A percentile compares a stretch with the other conserved stretches of the same genome.
These are phyloP conservation scores for Xylocopa sonorina DNA, from an alignment of 1,140 invertebrate species.

Conservation along the genomic window DNA sequence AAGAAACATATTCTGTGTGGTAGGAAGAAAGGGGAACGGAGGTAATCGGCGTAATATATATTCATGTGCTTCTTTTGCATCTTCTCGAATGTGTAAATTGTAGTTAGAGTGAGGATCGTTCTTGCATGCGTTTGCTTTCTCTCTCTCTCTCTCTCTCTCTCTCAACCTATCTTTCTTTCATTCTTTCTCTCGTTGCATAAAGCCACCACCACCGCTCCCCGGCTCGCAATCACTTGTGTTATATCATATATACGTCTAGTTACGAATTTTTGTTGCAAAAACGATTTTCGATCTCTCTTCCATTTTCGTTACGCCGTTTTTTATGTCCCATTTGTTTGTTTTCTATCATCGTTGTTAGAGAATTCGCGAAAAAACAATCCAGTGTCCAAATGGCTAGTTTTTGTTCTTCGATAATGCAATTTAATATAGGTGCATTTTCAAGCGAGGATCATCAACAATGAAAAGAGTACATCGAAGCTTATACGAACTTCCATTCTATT, in stretches of 20 bases:
- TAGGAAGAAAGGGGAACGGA: conserved; percentile 27
- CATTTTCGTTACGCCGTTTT: conserved; percentile 38
- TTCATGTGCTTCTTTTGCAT: conserved; percentile 36
- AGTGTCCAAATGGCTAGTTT: background rate
- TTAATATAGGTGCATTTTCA: conserved; percentile 49
- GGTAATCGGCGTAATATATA: conserved; percentile 43
- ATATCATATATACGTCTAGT: background rate
- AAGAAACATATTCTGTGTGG: conserved; percentile 18
- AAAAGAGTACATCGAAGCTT: background rate
- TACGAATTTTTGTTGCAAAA: conserved; percentile 19
- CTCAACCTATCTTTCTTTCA: background rate
- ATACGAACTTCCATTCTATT: conserved; percentile 22
- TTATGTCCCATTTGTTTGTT: conserved; percentile 31
- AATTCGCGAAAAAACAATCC: conserved; percentile 8
- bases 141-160: conserved; percentile 28
- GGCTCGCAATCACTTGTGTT: conserved; percentile 52
- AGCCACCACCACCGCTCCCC: conserved; percentile 66
- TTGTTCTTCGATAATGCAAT: conserved; percentile 3
- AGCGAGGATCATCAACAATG: conserved; percentile 20
- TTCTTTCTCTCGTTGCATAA: conserved; percentile 30
- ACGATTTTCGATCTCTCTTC: conserved; percentile 43
- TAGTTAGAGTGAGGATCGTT: conserved; percentile 29
- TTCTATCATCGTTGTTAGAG: conserved; percentile 39
- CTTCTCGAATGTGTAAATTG: conserved; percentile 25
- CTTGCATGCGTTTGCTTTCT: background rate